Base-by-base conservation (phyloP, 2,113 vertebrate genomes). In the Coregonus clupeaformis region DNA sequence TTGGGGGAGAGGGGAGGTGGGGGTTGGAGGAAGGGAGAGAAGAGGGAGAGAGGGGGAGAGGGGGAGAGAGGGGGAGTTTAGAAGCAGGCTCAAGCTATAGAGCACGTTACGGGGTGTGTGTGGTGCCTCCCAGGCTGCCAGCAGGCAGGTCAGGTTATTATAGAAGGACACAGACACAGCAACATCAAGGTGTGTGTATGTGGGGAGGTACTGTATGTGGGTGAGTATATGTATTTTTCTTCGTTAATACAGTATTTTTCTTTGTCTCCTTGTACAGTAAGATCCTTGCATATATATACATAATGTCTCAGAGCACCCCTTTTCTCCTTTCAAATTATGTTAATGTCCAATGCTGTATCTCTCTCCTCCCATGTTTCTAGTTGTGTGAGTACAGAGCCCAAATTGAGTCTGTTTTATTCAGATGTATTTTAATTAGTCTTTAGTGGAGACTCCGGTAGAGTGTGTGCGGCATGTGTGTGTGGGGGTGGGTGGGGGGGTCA, bases 341-440 rank as follows among this genome's bases (percentile, higher is more conserved):
- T 88, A 86, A 90, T 86, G 85, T 63, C 60, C 78, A 80, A 18
- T 20, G 29, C 25, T 22, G 16, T 7, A 65, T 75, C 7, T 52
- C 59, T 62, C 36, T 82, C 83, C 79, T 78, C 69, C 49, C 25
- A 74, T 76, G 82, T 87, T 85, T 83, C 49, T 52, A 52, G 57
- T 83, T 86, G 76, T 90, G 86, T 87, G 81, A 73, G 59, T 27
- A 49, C 71, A 49, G 36, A 86, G 77, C 67, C 77, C 24, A 68
- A 69, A 86, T 83, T 84, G 75, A 86, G 36, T 42, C 36, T 42
- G 84, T 86, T 90, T 88, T 88, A 91, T 89, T 90, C 83, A 52
- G 49, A 52, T 18, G 14, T 81, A 82, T 86, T 71, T 80, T 89
- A 88, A 91, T 90, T 86, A 89, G 86, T 73, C 85, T 78, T 82